Base-by-base conservation (phyloP, 2,888 invertebrate species). In the Caradrina kadenii region DNA sequence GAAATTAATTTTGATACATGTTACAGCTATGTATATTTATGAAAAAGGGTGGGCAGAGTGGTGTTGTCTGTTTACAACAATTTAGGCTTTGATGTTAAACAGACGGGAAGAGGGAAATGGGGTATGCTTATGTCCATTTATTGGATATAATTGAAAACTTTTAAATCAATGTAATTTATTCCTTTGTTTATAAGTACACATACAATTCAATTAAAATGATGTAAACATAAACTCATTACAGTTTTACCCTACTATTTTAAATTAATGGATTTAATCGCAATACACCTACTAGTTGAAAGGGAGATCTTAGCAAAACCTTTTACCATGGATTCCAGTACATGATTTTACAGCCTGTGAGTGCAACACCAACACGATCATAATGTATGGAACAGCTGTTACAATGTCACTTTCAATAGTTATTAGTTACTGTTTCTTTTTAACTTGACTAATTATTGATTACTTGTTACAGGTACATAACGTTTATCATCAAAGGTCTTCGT, bases 381-480 rank as follows among this genome's bases (percentile, higher is more conserved):
- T 26, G 26, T 26, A 26, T 26, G 26, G 26, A 26, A 26, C 26
- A 26, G 26, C n/a, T n/a, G n/a, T n/a, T n/a, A n/a, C n/a, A n/a
- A n/a, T n/a, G n/a, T n/a, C n/a, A n/a, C n/a, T n/a, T n/a, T n/a
- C n/a, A n/a, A n/a, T n/a, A n/a, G n/a, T n/a, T n/a, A n/a, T n/a
- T n/a, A n/a, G n/a, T n/a, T n/a, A n/a, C n/a, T n/a, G 1, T 31
- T 31, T 45, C 13, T 15, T 45, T 45, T 45, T 48, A 48, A n/a
- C 1, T 3, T 21, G 13, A 62, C 4, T 45, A 1, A 45, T 35
- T 45, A 17, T 1, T 48, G n/a, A 31, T 59, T 60, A 2, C 55
- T 80, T 80, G 71, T 78, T 78, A 11, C 78, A 78, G 78, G 78
- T 78, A 11, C 45, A 50, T 19, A 17, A 56, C n/a, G 31, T n/a